Percentiles rank a stretch among this genome's conserved stretches.
These are phyloP conservation scores for Xiphophorus hellerii DNA, from an alignment of 2,113 vertebrate species.

Conservation along the genomic window DNA sequence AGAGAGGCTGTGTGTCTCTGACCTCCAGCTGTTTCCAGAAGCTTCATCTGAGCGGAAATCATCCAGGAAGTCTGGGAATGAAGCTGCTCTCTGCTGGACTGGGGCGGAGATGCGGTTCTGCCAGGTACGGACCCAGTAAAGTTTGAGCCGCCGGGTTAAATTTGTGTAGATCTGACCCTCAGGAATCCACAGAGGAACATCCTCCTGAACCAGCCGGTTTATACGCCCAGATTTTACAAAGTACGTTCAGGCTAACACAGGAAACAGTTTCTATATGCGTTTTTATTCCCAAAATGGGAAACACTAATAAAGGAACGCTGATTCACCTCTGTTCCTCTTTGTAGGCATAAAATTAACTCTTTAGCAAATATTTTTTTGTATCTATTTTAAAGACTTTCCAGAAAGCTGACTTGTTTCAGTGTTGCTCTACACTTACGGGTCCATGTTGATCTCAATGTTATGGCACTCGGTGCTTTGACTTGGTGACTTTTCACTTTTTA, in stretches of 20 bases:
- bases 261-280: neutral
- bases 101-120: neutral
- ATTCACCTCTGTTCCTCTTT: neutral
- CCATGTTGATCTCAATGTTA: too few species aligned
- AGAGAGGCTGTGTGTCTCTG: neutral
- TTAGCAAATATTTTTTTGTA: too few species aligned
- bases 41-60: neutral
- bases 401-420: too few species aligned
- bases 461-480: too few species aligned
- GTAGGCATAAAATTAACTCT: neutral
- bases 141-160: neutral
- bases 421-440: too few species aligned
- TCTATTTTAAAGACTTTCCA: too few species aligned
- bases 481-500: too few species aligned
- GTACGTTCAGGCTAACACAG: neutral
- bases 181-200: neutral
- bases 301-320: neutral
- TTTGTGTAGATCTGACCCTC: neutral
- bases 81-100: neutral
- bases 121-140: neutral
- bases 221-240: neutral
- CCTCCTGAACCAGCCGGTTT: neutral
- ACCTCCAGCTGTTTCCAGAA: neutral
- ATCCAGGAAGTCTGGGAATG: neutral
- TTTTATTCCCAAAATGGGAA: neutral